phyloP scores from a whole-genome alignment of 2,113 vertebrate species.

The Centropus unirufus region DNA sequence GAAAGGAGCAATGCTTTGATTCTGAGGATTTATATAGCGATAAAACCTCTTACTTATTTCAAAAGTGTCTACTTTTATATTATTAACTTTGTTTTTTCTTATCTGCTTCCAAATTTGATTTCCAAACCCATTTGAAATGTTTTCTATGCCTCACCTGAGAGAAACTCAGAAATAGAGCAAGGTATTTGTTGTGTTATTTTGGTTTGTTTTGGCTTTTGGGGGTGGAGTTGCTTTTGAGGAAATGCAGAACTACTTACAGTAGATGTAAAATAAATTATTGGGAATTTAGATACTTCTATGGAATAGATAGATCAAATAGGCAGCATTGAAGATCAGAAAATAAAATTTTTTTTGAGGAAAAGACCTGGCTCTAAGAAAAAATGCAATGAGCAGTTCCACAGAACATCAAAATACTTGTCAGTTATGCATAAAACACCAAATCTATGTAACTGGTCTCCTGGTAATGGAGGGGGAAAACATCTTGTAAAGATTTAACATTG shows the following conservation, averaged over 20 bases:
- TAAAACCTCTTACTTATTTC: background rate
- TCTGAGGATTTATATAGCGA: background rate
- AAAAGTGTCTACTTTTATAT: background rate
- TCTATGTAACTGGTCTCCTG: background rate
- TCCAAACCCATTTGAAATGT: background rate
- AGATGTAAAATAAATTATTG: background rate
- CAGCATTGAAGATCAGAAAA: background rate
- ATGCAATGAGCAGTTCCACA: background rate
- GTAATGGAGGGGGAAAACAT: fast-evolving
- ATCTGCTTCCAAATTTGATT: background rate
- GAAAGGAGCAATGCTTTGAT: background rate
- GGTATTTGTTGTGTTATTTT: background rate
- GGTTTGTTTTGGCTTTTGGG: too few species aligned
- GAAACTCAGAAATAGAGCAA: background rate
- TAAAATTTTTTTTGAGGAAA: background rate
- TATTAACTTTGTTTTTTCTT: background rate
- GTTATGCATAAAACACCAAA: background rate
- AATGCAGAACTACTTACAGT: background rate
- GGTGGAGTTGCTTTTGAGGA: background rate
- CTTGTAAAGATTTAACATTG: background rate
- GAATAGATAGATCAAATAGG: background rate
- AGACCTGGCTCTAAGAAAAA: background rate
- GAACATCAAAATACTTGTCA: background rate
- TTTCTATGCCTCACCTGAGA: background rate
- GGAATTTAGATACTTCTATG: background rate